Conservation (phyloP, 2,888 invertebrate species). For the Plagodis pulveraria region DNA sequence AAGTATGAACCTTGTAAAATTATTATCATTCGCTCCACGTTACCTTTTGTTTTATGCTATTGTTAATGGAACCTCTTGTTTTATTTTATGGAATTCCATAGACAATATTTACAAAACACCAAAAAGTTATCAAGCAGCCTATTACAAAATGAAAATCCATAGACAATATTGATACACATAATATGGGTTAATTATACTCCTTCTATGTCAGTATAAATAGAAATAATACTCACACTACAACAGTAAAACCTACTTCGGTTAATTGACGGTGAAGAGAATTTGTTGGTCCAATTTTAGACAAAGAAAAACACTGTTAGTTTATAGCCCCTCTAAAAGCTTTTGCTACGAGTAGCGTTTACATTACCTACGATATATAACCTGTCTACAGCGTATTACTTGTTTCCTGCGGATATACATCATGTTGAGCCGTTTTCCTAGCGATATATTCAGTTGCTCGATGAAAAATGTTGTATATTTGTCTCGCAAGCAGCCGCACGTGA, state of each 20-base stretch:
- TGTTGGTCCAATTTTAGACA: constrained; percentile 37
- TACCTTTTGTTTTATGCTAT: too few species aligned
- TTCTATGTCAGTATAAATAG: neutral
- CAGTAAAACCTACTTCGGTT: constrained; percentile 34
- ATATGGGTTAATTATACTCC: too few species aligned
- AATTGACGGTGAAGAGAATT: constrained; percentile 40
- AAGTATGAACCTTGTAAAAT: too few species aligned
- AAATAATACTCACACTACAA: constrained; percentile 24
- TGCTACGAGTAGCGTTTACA: constrained; percentile 57
- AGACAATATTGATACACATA: too few species aligned
- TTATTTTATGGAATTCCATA: too few species aligned
- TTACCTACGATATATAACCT: constrained; percentile 66
- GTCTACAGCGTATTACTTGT: constrained; percentile 63
- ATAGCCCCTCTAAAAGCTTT: constrained; percentile 59
- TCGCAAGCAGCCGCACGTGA: constrained; percentile 29
- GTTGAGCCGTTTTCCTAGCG: constrained; percentile 61
- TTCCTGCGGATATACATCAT: constrained; percentile 67
- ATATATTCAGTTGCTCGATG: constrained; percentile 59
- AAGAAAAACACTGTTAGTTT: constrained; percentile 51
- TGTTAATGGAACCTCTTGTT: too few species aligned
- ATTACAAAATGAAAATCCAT: too few species aligned
- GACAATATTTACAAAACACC: too few species aligned
- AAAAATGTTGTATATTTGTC: constrained; percentile 60
- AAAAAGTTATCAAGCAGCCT: too few species aligned
- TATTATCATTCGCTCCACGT: too few species aligned